A percentile compares a stretch with the other conserved stretches of the same genome.
These are phyloP conservation scores for Spisula solida DNA, from an alignment of 2,888 invertebrate genomes.

Conservation along the genomic window DNA sequence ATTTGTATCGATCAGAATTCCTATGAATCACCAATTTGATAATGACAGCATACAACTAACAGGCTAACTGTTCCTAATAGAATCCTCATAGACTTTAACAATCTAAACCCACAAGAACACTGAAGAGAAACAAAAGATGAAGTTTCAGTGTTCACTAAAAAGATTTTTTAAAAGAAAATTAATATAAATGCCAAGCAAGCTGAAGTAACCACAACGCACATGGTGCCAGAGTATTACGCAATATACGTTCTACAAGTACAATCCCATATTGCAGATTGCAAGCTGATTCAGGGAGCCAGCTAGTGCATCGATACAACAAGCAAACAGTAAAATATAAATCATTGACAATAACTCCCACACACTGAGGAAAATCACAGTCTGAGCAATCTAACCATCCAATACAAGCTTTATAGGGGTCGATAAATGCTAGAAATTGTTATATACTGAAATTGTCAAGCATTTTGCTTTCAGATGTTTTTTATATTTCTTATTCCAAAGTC, in stretches of 20 bases:
- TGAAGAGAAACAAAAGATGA: not conserved
- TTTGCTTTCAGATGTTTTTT: too few relatives aligned
- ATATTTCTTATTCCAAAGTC: too few relatives aligned
- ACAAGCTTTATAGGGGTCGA: too few relatives aligned
- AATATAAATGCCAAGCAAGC: not conserved
- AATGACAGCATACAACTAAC: too few relatives aligned
- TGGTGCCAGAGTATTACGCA: not conserved
- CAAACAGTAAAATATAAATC: slow-evolving; percentile 12
- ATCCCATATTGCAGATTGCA: not conserved
- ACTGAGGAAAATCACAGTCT: not conserved
- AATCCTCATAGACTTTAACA: too few relatives aligned
- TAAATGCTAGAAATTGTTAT: too few relatives aligned
- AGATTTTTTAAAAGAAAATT: not conserved
- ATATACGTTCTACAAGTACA: not conserved
- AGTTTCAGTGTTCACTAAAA: not conserved
- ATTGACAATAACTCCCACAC: not conserved
- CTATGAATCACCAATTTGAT: too few relatives aligned
- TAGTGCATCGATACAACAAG: not conserved
- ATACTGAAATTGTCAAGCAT: too few relatives aligned
- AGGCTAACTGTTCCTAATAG: too few relatives aligned
- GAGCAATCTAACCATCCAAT: not conserved
- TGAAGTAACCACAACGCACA: too few relatives aligned
- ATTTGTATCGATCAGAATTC: too few relatives aligned
- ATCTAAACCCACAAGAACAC: too few relatives aligned
- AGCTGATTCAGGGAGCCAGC: not conserved